Conservation (phyloP, 2,888 invertebrate genomes). For the Lithodes maja region DNA sequence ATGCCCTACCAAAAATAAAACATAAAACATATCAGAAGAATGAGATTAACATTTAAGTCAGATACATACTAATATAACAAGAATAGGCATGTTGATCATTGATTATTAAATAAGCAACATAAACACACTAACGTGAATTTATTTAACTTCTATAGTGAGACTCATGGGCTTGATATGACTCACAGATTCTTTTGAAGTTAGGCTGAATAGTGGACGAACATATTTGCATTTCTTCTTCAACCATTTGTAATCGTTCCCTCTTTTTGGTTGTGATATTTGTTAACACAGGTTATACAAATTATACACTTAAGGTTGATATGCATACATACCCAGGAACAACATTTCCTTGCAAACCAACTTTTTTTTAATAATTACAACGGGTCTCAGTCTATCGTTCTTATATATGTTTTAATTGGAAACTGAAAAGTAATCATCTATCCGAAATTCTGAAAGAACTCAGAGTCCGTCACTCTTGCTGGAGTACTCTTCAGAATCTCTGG, state of each 20-base stretch:
- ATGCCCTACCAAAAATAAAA: neutral
- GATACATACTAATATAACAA: neutral
- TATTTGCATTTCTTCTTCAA: conserved; percentile 5
- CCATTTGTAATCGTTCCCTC: neutral
- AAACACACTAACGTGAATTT: neutral
- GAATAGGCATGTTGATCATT: conserved; percentile 6
- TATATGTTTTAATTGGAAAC: too few relatives aligned
- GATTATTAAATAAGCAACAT: conserved; percentile 13
- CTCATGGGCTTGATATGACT: conserved; percentile 13
- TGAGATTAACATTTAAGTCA: neutral
- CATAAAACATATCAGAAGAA: conserved; percentile 11
- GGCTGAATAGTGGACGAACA: conserved; percentile 12
- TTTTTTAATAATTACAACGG: too few relatives aligned
- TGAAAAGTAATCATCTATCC: too few relatives aligned
- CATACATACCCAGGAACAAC: too few relatives aligned
- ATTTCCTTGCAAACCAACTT: too few relatives aligned
- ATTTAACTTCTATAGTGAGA: neutral
- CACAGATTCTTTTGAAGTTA: conserved; percentile 9
- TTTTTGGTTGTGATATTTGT: neutral
- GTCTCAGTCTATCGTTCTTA: too few relatives aligned
- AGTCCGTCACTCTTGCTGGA: too few relatives aligned
- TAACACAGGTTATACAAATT: neutral
- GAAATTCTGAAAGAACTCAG: too few relatives aligned
- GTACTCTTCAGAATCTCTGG: too few relatives aligned
- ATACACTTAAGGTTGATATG: too few relatives aligned